Evolutionary conservation across 2,888 invertebrate species (phyloP), one percentile per base, ranked within the genome.

Genomic region (Sclerodermus sp.): DNA sequence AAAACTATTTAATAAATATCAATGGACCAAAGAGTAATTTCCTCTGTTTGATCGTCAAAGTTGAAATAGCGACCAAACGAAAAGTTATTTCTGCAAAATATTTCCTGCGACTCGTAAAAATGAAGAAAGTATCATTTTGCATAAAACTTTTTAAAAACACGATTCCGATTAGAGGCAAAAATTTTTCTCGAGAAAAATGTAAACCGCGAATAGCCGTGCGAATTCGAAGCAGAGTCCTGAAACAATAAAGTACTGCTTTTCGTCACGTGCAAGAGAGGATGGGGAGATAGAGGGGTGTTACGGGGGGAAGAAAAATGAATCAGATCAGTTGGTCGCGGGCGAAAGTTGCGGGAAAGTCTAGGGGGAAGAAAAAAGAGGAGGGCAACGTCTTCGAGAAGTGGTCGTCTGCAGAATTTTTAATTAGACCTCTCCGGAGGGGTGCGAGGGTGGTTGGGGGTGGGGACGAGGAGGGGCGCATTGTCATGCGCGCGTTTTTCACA

Each of bases 401-500:
- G 51, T 58, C 54, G 60, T 46, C 55, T 58, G 66, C 45, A 64
- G 71, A 73, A 74, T 76, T 76, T 74, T 76, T 76, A 76, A 77
- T 77, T 77, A 76, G 74, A 71, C 67, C 62, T 62, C 65, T 8
- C 2, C 30, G 18, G 34, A n/a, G 32, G 43, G 31, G 43, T 4
- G 4, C 2, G 13, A 14, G 17, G 32, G 2, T 23, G 41, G 37
- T 38, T n/a, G 39, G 36, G 47, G 31, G 44, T 37, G 38, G 49
- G 29, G 38, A 30, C 29, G 32, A n/a, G 14, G 16, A 18, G 41
- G 18, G 38, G 38, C n/a, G 42, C 76, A 79, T 79, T 79, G 79
- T 79, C 79, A 77, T 79, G 79, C 78, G 77, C 77, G 73, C 73
- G 73, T 76, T 76, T 77, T 77, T 76, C 73, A 71, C 53, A 67